These are phyloP conservation scores for Calliphora vicina DNA, from an alignment of 1,140 invertebrate genomes.

Conservation along the genomic window DNA sequence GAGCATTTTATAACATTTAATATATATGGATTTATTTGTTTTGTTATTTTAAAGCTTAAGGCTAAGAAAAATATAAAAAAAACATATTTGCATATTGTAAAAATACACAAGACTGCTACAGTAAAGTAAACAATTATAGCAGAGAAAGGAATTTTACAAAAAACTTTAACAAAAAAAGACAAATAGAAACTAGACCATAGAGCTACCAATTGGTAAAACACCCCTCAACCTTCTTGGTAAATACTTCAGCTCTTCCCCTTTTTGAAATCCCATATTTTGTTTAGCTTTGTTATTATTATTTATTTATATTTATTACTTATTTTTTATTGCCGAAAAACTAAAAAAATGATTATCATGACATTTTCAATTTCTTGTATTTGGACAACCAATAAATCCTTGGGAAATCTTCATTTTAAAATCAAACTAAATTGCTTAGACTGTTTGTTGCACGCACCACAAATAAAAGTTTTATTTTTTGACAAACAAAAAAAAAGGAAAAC, in stretches of 20 bases:
- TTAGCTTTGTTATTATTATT: background rate
- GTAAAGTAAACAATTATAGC: background rate
- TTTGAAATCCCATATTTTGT: background rate
- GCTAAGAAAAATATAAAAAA: background rate
- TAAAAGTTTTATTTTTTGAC: no score
- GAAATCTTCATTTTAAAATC: slow-evolving; percentile 29
- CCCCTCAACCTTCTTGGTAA: no score
- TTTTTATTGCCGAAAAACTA: background rate
- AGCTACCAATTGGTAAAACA: no score
- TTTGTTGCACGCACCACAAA: slow-evolving; percentile 11
- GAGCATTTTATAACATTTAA: slow-evolving; percentile 2
- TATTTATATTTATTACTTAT: background rate
- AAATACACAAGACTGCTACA: background rate
- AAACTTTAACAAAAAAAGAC: no score
- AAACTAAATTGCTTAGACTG: slow-evolving; percentile 33
- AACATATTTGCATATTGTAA: background rate
- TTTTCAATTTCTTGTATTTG: slow-evolving; percentile 34
- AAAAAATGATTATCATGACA: slow-evolving; percentile 31
- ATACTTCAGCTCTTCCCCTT: background rate
- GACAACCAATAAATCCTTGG: slow-evolving; percentile 32
- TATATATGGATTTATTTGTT: background rate
- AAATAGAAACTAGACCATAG: no score
- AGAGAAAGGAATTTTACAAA: background rate
- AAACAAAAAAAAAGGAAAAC: background rate
- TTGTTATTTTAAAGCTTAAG: background rate